Base-by-base conservation (phyloP, 2,113 vertebrate species). In the Melanerpes formicivorus region DNA sequence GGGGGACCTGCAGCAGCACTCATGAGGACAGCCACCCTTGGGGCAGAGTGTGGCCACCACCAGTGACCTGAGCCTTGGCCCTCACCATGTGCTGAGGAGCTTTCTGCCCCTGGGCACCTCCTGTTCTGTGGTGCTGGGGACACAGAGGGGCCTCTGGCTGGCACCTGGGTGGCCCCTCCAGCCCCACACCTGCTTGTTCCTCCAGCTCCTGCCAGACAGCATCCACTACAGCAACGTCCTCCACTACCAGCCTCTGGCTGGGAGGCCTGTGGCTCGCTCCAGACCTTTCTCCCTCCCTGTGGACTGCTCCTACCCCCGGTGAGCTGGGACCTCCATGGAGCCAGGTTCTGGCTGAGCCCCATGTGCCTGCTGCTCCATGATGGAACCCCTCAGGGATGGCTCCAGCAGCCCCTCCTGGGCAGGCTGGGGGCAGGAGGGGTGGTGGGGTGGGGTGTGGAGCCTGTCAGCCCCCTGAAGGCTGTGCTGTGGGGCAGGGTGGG, bases 221-320 rank as follows among this genome's bases (percentile, higher is more conserved):
- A 66, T 65, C 73, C 40, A 1, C 67, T 85, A 64, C 4, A 19
- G 77, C 79, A 95, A 87, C 2, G 1, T 63, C 54, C 80, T 87
- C 54, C 27, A 0, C 60, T 94, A 89, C 65, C 56, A 22, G 2
- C 92, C 94, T 17, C 14, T 2, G 4, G 11, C n/a, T 2, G 12
- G 44, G 62, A 52, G 79, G 22, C 22, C 25, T 1, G 3, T 88
- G 65, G 87, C 91, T 56, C 56, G 32, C 2, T 25, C 73, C 74
- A 11, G 58, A 8, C 46, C 71, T 62, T 94, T 86, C 84, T 84
- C 78, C 48, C n/a, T 95, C 25, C 80, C 73, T 0, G 40, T 73
- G 72, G 70, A 66, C 37, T 90, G 92, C n/a, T 62, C 11, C 59
- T 94, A 94, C 42, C 75, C 90, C 48, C 80, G 93, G 86, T 87